Evolutionary conservation across 2,888 invertebrate species (phyloP), one percentile per base, ranked within the genome.

Genomic region (Campoletis raptor): DNA sequence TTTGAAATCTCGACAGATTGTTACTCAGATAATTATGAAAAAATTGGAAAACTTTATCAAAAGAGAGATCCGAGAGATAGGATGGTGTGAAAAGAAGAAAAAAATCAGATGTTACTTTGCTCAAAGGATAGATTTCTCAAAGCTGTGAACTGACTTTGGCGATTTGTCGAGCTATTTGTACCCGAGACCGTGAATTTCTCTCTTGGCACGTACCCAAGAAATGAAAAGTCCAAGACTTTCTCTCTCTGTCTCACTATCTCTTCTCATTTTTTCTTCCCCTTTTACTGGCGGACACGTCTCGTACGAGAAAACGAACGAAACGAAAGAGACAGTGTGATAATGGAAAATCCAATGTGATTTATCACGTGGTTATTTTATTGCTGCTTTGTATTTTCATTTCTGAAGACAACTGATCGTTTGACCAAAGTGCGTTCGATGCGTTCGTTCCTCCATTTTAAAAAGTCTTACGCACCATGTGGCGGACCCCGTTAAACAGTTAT

Each of bases 371-470:
- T n/a, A 37, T 66, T 66, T 76, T 42, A 30, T 24, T 1, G 3
- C 21, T 10, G 15, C 24, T 69, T 24, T 15, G 9, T 21, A 5
- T 40, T 42, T 69, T 0, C 6, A 8, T 70, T 48, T 5, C 30
- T n/a, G 9, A 18, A 12, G 21, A 5, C 5, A 9, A 18, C 48
- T 48, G n/a, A 0, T n/a, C 1, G 12, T n/a, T n/a, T 15, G 0
- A 61, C 15, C n/a, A 15, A 54, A 15, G 52, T 42, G 70, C 52
- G 48, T 78, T 67, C 67, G 69, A 80, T 48, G 73, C 64, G 61
- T 73, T 36, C 15, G 18, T 54, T 57, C 83, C 83, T 42, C 86
- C 86, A 86, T 86, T 86, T 86, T 86, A 73, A 83, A 73, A 86
- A 84, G 40, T 15, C 67, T 72, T 57, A 83, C 85, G 85, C 85